These are phyloP conservation scores for Lophius americanus DNA, from an alignment of 2,797 vertebrate species.

Conservation along the genomic window DNA sequence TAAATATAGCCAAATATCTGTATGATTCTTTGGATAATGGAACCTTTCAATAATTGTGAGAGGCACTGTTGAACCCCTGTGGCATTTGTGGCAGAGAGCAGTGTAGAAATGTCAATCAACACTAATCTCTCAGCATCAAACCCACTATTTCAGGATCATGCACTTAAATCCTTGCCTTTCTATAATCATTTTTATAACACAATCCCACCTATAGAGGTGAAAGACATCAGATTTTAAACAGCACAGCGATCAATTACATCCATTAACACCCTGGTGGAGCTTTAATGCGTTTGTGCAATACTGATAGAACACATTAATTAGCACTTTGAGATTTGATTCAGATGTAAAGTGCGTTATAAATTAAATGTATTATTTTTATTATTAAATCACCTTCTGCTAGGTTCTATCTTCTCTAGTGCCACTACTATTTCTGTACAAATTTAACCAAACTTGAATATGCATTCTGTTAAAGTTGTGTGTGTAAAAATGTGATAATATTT, in stretches of 20 bases:
- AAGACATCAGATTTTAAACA: constrained; percentile 10
- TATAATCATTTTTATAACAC: not conserved
- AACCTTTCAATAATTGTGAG: constrained; percentile 68
- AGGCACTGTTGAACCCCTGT: constrained; percentile 37
- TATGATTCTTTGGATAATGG: constrained; percentile 29
- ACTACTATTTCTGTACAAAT: not conserved
- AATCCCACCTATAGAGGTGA: not conserved
- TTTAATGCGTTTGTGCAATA: not conserved
- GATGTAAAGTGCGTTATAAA: too few species aligned
- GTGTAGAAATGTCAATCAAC: constrained; percentile 44
- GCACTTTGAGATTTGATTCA: too few species aligned
- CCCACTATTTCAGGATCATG: constrained; percentile 4
- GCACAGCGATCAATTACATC: not conserved
- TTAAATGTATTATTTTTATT: not conserved
- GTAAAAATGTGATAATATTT: not conserved
- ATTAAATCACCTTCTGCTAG: not conserved
- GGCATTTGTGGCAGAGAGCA: constrained; percentile 37
- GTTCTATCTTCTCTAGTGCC: not conserved
- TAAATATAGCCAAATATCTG: constrained; percentile 31
- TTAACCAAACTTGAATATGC: not conserved
- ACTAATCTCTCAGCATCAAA: constrained; percentile 20
- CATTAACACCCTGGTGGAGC: not conserved
- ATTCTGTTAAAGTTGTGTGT: not conserved
- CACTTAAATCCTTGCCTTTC: not conserved
- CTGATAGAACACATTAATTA: not conserved